Base-by-base conservation (phyloP, 2,888 invertebrate species). In the Lucinisca nassula region DNA sequence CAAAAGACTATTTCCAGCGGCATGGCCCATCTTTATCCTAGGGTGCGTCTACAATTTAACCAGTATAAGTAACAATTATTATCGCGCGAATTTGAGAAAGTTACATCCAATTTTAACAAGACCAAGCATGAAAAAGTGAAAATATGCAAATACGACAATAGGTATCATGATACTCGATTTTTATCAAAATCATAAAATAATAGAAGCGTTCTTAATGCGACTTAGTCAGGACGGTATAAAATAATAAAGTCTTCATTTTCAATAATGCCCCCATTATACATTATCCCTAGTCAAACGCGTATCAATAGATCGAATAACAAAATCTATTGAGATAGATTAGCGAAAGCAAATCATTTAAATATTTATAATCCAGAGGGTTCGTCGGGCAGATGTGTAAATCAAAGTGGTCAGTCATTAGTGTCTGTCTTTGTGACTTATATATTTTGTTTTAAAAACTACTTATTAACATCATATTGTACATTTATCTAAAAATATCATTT, bases 191-290 rank as follows among this genome's bases (percentile, higher is more conserved):
- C 67, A 67, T 67, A 67, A 67, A 67, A 67, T 67, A 67, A 67
- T 67, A 67, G 67, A 67, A 35, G 67, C 67, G 67, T 67, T 67
- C 67, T 67, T 67, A 67, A 67, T 67, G 67, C 35, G 8, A 30
- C 67, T 67, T 67, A 67, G 67, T 67, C 67, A 67, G 21, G 67
- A 67, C 6, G 67, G 35, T 67, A 67, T 67, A 85, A 88, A 85
- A 85, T 80, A 85, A 88, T 78, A 83, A 79, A 78, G 79, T 88
- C 88, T 85, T 80, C 85, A 55, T 83, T 88, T 85, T 74, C 67
- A 82, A 88, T 88, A 88, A 88, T 83, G 85, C 76, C 79, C 67
- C 85, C 72, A 89, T 87, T 81, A 86, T 82, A 73, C 58, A 86
- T 86, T 89, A 86, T 67, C 67, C 67, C 35, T 21, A 67, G 67